Evolutionary conservation across 2,797 vertebrate genomes (phyloP), one percentile per base, ranked within the genome.

Genomic region (Catostomus latipinnis): DNA sequence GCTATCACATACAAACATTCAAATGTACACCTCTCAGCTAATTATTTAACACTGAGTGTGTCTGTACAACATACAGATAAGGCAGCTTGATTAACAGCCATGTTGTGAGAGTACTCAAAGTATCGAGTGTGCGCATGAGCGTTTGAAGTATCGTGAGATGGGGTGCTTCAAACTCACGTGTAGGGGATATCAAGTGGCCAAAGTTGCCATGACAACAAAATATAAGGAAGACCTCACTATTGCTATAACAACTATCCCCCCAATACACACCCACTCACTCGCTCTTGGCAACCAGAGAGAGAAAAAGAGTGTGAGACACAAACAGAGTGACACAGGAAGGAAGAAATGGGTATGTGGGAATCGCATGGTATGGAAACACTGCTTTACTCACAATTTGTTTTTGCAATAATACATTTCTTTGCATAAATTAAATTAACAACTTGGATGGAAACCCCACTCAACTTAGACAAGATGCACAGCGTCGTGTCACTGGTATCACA

Each of bases 201-300:
- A 92, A 89, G 92, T 93, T 92, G 87, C 92, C 91, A 87, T 93
- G 89, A 90, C 88, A 92, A 93, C 92, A 84, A 85, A 91, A 93
- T 84, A 93, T 91, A 92, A 92, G 90, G 87, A 92, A 86, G 88
- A 90, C 89, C 34, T 80, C 82, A 57, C 89, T 86, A 93, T 92
- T 66, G 81, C 91, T 90, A 92, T 93, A 93, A 93, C 90, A 93
- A 93, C 91, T 81, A 63, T 48, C 67, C 78, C 53, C 71, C 79
- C 83, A 84, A 69, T 82, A 77, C 78, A 86, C 85, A 83, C 82
- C 82, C 86, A 83, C 84, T 70, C 76, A 86, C 88, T 87, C 87
- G 91, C 89, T 87, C 84, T 86, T 74, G 82, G 83, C 82, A 82
- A 87, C 83, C 75, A 80, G 62, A 78, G 81, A 76, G 72, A 65